Percentiles rank a stretch among this genome's conserved stretches.
phyloP scores from a whole-genome alignment of 2,113 vertebrate species.

The Mionectes macconnelli region DNA sequence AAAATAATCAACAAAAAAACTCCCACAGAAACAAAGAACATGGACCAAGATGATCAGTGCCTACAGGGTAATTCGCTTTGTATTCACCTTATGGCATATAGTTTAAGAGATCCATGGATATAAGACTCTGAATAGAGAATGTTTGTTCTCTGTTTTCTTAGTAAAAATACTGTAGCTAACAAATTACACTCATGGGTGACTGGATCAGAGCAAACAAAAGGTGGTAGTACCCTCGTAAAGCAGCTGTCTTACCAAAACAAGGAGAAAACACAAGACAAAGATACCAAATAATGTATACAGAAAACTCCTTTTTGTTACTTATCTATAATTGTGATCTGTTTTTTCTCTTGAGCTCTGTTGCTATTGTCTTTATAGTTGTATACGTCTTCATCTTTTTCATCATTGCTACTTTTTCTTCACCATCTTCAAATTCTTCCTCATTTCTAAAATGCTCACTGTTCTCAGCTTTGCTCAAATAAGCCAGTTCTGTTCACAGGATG shows the following conservation, averaged over 20 bases:
- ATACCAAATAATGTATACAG: neutral
- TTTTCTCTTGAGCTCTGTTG: neutral
- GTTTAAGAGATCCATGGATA: neutral
- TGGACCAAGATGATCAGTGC: neutral
- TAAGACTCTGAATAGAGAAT: neutral
- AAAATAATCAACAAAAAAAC: neutral
- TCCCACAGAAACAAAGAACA: neutral
- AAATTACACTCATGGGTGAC: neutral
- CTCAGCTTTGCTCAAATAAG: neutral
- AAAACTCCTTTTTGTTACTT: fast-evolving
- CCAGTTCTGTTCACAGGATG: neutral
- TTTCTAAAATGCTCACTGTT: neutral
- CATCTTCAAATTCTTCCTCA: neutral
- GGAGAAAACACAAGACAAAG: neutral
- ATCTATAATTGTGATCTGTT: neutral
- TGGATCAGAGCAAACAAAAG: neutral
- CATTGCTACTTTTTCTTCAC: neutral
- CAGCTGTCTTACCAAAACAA: neutral
- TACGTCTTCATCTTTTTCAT: neutral
- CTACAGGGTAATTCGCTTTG: neutral
- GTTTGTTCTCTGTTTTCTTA: neutral
- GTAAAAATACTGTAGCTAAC: neutral
- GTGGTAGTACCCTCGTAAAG: neutral
- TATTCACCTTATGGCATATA: neutral
- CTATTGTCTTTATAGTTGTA: neutral